phyloP scores from a whole-genome alignment of 1,140 invertebrate species.

The Neodiprion pinetum region DNA sequence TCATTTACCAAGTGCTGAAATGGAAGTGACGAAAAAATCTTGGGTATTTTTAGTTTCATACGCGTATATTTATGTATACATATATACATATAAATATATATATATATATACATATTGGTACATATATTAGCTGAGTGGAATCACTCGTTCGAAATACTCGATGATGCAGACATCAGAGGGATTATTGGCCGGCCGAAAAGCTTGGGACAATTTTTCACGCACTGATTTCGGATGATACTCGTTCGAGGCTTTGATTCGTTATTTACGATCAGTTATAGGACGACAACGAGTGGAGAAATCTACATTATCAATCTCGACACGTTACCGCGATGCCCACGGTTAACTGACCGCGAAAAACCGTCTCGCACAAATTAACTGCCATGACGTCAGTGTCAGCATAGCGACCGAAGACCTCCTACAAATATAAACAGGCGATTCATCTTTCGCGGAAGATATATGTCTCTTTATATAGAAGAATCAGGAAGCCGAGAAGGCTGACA shows the following conservation, averaged over 20 bases:
- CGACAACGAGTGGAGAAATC: background rate
- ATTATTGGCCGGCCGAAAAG: background rate
- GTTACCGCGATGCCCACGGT: too few species aligned
- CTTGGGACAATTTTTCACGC: background rate
- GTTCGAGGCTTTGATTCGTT: constrained; percentile 2
- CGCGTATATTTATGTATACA: too few species aligned
- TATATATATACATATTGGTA: too few species aligned
- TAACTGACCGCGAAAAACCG: too few species aligned
- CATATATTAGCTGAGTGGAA: too few species aligned
- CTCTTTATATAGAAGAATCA: background rate
- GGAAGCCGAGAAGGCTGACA: background rate
- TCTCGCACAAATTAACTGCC: too few species aligned
- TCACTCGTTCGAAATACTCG: too few species aligned
- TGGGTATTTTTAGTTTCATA: too few species aligned
- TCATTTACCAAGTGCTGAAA: too few species aligned
- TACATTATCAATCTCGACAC: background rate
- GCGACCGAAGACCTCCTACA: background rate
- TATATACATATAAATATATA: too few species aligned
- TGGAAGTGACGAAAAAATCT: too few species aligned
- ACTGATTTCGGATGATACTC: background rate
- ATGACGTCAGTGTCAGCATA: background rate
- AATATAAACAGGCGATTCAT: background rate
- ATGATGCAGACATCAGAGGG: too few species aligned
- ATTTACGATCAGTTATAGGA: background rate
- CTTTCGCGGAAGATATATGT: background rate